phyloP scores from a whole-genome alignment of 1,140 invertebrate genomes.

The Acyrthosiphon pisum region DNA sequence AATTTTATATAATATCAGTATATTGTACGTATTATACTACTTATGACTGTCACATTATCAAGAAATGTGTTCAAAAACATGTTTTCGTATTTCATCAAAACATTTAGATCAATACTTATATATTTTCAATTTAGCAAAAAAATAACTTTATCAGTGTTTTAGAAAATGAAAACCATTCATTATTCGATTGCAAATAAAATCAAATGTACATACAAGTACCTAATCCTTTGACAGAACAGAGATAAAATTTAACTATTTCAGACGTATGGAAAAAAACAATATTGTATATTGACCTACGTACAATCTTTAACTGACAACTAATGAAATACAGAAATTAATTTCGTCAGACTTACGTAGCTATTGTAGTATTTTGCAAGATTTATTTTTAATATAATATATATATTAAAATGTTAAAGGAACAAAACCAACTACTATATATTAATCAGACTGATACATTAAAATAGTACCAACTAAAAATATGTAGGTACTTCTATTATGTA shows the following conservation, averaged over 20 bases:
- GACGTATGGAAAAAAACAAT: not conserved
- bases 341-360: not conserved
- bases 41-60: not conserved
- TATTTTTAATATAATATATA: not conserved
- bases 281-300: not conserved
- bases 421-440: not conserved
- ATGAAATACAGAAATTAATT: not conserved
- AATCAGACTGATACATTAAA: not conserved
- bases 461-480: not conserved
- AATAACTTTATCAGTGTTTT: not conserved
- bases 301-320: not conserved
- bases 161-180: not conserved
- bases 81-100: not conserved
- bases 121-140: not conserved
- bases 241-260: not conserved
- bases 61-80: not conserved
- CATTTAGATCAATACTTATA: not conserved
- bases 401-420: not conserved
- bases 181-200: not conserved
- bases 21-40: not conserved
- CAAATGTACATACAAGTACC: not conserved
- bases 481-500: not conserved
- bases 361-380: not conserved
- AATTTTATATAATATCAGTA: not conserved
- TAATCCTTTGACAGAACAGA: not conserved